Conservation (phyloP, 2,888 invertebrate genomes). For the Ormyrus thymus region DNA sequence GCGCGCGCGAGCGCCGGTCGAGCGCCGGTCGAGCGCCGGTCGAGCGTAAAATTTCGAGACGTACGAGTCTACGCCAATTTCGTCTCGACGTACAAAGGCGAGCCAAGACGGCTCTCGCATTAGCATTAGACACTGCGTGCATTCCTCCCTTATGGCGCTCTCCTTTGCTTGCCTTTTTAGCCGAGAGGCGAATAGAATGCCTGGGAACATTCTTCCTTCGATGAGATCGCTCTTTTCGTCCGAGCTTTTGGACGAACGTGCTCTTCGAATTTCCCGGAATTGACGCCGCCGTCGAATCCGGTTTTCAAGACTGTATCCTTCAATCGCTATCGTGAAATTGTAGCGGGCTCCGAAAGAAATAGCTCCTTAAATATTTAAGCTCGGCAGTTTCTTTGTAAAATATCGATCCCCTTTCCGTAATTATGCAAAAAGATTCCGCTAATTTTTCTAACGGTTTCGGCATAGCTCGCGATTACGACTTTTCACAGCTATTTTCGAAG, state of each 20-base stretch:
- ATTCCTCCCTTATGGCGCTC: slow-evolving; percentile 32
- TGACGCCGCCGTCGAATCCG: background rate
- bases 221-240: too few species aligned
- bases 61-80: slow-evolving; percentile 47
- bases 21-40: slow-evolving; percentile 44
- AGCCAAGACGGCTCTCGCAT: slow-evolving; percentile 11
- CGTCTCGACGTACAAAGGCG: slow-evolving; percentile 47
- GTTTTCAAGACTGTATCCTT: background rate
- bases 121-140: slow-evolving; percentile 20
- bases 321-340: background rate
- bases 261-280: background rate
- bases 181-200: too few species aligned
- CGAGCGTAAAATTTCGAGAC: slow-evolving; percentile 59
- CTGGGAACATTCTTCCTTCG: too few species aligned
- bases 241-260: background rate
- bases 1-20: slow-evolving; percentile 3
- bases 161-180: slow-evolving; percentile 17
- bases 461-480: too few species aligned
- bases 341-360: too few species aligned
- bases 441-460: slow-evolving; percentile 18
- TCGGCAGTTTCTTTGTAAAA: background rate
- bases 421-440: slow-evolving; percentile 4
- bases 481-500: too few species aligned
- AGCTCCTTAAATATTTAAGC: background rate
- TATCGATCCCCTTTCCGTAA: slow-evolving; percentile 25